Percentiles rank a stretch among this genome's conserved stretches.
Conservation (phyloP, 2,888 invertebrate species). For the Drosophila lacicola region DNA sequence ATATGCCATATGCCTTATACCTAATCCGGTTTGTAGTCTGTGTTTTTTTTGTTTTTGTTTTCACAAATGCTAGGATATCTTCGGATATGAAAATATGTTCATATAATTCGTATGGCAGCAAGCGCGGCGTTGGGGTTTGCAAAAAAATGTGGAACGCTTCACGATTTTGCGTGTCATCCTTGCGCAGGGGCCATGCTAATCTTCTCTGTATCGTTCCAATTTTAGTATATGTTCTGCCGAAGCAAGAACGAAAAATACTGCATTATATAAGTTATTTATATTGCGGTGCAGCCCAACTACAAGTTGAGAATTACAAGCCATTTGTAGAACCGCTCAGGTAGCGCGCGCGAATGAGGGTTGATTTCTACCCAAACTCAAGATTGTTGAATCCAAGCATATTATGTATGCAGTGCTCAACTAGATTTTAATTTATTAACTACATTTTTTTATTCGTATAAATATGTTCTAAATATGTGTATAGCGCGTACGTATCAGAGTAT, state of each 20-base stretch:
- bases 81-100: background rate
- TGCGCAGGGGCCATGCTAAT: conserved; percentile 52
- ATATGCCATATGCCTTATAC: too few relatives aligned
- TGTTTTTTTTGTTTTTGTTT: too few relatives aligned
- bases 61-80: too few relatives aligned
- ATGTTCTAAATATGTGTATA: background rate
- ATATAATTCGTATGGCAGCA: background rate
- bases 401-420: background rate
- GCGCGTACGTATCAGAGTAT: background rate
- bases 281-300: background rate
- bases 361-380: background rate
- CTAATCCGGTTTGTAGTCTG: too few relatives aligned
- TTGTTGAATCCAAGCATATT: background rate
- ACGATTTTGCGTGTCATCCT: conserved; percentile 52
- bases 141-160: conserved; percentile 45
- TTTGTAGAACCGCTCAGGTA: background rate
- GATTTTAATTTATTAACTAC: conserved; percentile 1
- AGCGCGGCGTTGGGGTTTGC: background rate
- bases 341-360: background rate
- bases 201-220: conserved; percentile 53
- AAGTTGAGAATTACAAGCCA: conserved; percentile 31
- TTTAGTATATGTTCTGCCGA: conserved; percentile 48
- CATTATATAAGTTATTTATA: conserved; percentile 7
- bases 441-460: conserved; percentile 6
- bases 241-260: conserved; percentile 2